These are phyloP conservation scores for Heterodera carotae DNA, from an alignment of 1,140 invertebrate species.

Conservation along the genomic window DNA sequence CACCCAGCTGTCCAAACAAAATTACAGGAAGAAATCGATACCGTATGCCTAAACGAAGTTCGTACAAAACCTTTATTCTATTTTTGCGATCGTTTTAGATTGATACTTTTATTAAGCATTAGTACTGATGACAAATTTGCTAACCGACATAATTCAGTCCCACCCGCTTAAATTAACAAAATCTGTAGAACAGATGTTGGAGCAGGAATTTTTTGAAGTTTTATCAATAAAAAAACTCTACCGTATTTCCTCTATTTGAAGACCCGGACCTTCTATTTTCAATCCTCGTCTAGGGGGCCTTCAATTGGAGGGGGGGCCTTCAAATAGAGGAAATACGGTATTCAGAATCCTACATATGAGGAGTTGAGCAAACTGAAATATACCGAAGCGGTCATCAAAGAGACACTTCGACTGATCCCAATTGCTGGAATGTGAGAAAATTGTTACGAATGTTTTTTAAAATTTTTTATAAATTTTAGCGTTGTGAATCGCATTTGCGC, in stretches of 20 bases:
- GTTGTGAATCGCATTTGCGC: slow-evolving; percentile 28
- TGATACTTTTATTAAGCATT: no score
- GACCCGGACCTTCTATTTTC: no score
- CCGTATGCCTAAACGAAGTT: slow-evolving; percentile 63
- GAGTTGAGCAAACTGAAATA: slow-evolving; percentile 55
- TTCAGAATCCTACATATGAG: slow-evolving; percentile 49
- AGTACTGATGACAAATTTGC: no score
- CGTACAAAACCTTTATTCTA: slow-evolving; percentile 20
- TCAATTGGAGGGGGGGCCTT: no score
- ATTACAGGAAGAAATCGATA: slow-evolving; percentile 66
- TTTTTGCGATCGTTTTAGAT: no score
- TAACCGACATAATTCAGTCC: no score
- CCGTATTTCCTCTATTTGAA: no score
- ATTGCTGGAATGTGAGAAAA: slow-evolving; percentile 36
- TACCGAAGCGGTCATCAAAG: slow-evolving; percentile 56
- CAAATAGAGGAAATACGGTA: not conserved
- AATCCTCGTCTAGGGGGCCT: no score
- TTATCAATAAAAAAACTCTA: no score
- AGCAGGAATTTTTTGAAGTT: no score
- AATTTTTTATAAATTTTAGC: slow-evolving; percentile 19
- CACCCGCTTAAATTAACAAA: no score
- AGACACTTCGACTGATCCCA: slow-evolving; percentile 55
- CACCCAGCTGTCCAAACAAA: slow-evolving; percentile 72
- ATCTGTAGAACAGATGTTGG: no score
- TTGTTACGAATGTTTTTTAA: slow-evolving; percentile 5